Base-by-base conservation (phyloP, 2,113 vertebrate genomes). In the Pachypanchax playfairii region DNA sequence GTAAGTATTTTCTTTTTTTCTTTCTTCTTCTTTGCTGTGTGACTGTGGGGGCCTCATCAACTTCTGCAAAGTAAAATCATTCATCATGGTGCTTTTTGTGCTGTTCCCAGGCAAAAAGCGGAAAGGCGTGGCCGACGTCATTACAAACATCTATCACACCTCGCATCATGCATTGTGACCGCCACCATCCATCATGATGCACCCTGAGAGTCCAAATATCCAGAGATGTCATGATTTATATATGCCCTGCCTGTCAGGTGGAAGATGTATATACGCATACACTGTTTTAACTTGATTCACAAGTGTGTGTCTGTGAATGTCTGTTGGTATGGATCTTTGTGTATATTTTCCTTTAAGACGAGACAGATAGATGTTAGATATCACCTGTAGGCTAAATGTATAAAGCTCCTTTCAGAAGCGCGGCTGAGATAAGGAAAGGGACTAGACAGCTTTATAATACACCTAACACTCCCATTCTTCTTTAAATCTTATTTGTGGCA, bases 81-180 rank as follows among this genome's bases (percentile, higher is more conserved):
- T 82, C 46, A 78, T 85, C 78, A 74, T n/a, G 1, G 2, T 13
- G n/a, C 21, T 59, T 71, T n/a, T 77, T 59, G 52, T 61, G 58
- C 31, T 2, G 0, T 66, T 65, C 68, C 49, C 14, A 12, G 56
- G 59, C 44, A 70, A 81, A 83, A 77, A 50, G 66, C 33, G 47
- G 71, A 76, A 72, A 60, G 73, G 80, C 8, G 59, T 82, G 76
- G 66, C 72, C 4, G 43, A 12, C 64, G 75, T 80, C 77, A 75
- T 46, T 65, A 51, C 49, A 42, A 41, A 52, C 77, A 86, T 88
- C 80, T 12, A 77, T 87, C 79, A 83, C 49, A 41, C 69, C 53
- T 82, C 57, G 67, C 66, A 39, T 80, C 64, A 80, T 71, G 48
- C 65, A 65, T 36, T 54, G 51, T 53, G 66, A 71, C 60, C 15